Evolutionary conservation across 2,888 invertebrate species (phyloP).

Genomic region (Marronus borbonicus): DNA sequence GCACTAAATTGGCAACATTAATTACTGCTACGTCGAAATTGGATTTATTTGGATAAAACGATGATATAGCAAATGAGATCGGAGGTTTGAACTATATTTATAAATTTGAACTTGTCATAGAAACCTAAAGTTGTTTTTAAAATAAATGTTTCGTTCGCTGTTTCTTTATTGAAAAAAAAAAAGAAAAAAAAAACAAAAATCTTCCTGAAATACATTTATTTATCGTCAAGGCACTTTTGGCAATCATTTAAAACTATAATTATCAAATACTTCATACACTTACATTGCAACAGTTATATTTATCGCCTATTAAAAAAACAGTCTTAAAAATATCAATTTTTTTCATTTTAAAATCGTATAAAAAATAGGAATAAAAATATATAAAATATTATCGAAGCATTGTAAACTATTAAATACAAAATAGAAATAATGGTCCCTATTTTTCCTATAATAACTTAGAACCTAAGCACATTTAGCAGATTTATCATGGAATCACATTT

Average conservation of each 20-base stretch:
- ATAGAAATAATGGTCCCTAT: constrained; percentile 4
- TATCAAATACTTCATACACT: neutral
- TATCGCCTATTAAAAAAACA: neutral
- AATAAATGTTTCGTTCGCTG: too few species aligned
- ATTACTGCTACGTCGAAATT: too few species aligned
- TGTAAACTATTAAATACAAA: constrained; percentile 17
- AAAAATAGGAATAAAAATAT: constrained; percentile 20
- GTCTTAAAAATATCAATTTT: neutral
- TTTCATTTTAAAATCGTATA: neutral
- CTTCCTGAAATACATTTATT: neutral
- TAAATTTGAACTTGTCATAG: too few species aligned
- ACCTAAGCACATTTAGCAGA: constrained; percentile 7
- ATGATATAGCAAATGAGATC: too few species aligned
- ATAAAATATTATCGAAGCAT: neutral
- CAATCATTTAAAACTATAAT: neutral
- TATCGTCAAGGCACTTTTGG: constrained; percentile 23
- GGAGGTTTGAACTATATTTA: too few species aligned
- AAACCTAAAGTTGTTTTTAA: too few species aligned
- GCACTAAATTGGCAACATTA: too few species aligned
- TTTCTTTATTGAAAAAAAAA: too few species aligned
- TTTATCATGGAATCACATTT: constrained; percentile 28
- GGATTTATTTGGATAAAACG: too few species aligned
- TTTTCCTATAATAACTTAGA: constrained; percentile 14
- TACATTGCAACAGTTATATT: neutral
- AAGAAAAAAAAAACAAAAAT: neutral